Evolutionary conservation across 1,140 invertebrate species (phyloP), one percentile per base, ranked within the genome.

Genomic region (Mactra quadrangularis): DNA sequence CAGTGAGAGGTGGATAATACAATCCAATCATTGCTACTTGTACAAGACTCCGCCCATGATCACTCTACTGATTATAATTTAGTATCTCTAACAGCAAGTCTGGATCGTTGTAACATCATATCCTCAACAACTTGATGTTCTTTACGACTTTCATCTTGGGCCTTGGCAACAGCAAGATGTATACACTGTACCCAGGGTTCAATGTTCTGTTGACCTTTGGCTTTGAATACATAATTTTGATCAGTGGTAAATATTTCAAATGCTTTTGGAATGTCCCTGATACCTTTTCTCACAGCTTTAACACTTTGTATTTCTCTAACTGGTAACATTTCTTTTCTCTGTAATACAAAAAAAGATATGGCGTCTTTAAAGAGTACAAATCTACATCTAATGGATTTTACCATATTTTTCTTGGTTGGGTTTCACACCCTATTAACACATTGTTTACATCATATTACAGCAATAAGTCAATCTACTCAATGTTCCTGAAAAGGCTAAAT

Each of bases 201-300:
- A 15, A 97, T 97, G 91, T 98, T 97, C 92, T 97, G 97, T n/a
- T 96, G 96, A 91, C 97, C 97, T 93, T 97, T 97, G 7, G 97
- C 97, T 94, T 98, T 98, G 68, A 98, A 94, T 87, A 98, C 97
- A 87, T 97, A 95, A 90, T 97, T 96, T 91, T 98, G 97, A 72
- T 94, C 93, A 60, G 96, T 96, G 0, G 97, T 98, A 93, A 98
- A 98, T 83, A 99, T 98, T 94, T 99, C 97, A 94, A 99, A 98
- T 1, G 97, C 97, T 93, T 97, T 97, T 13, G 97, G 97, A 89
- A 98, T 97, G 85, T 93, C 90, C 59, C 93, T 90, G 19, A 92
- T 89, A 90, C 97, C 97, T 70, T 95, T 59, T 96, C 96, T 90
- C 7, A 95, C 91, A 11, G 98, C 97, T 92, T 98, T 97, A 0